Conservation (phyloP, 2,113 vertebrate genomes). For the Lethenteron reissneri region DNA sequence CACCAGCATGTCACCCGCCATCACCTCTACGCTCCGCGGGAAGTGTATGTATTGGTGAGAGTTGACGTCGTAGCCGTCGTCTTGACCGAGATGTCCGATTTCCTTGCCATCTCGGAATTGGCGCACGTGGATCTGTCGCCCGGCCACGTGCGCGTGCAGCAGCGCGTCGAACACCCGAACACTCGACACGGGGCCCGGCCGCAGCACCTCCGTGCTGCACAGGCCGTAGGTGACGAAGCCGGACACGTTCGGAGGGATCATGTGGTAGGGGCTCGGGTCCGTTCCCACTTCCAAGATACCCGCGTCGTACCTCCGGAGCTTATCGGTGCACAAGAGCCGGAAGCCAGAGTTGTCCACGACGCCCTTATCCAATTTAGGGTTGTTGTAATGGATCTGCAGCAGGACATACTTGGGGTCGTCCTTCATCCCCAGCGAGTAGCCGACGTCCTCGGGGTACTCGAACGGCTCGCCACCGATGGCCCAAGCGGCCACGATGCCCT, state of each 20-base stretch:
- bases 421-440: constrained; percentile 1
- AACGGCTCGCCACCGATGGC: neutral
- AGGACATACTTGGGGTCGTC: neutral
- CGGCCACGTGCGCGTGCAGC: no score
- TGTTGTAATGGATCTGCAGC: constrained; percentile 1
- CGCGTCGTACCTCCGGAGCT: neutral
- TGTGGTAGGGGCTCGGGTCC: neutral
- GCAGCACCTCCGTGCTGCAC: neutral
- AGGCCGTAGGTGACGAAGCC: neutral
- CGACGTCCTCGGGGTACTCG: neutral
- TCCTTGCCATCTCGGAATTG: no score
- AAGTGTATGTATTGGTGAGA: no score
- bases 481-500: no score
- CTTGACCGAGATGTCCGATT: no score
- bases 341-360: neutral
- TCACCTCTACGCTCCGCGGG: no score
- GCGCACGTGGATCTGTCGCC: no score
- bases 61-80: no score
- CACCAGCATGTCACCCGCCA: no score
- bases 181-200: no score
- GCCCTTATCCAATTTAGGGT: neutral
- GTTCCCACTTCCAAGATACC: neutral
- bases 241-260: neutral
- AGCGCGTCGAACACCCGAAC: no score
- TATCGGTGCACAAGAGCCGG: neutral